Conservation (phyloP, 2,888 invertebrate species). For the Adelognathus sp. region DNA sequence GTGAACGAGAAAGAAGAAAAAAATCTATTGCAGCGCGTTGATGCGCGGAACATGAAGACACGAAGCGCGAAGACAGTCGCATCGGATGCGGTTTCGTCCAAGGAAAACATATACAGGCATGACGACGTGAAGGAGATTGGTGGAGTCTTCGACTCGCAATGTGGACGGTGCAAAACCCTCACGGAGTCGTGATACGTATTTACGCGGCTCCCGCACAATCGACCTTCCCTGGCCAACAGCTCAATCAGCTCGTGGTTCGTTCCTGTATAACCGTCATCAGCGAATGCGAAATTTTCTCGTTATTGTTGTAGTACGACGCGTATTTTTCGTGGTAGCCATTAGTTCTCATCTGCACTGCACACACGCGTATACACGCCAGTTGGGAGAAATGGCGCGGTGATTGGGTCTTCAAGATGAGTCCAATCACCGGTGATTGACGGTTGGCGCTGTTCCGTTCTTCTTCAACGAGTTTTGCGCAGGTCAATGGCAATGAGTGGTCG, state of each 20-base stretch:
- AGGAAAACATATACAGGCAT: neutral
- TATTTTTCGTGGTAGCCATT: neutral
- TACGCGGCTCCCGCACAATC: constrained; percentile 9
- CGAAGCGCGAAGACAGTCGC: neutral
- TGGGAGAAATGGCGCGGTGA: neutral
- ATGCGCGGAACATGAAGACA: neutral
- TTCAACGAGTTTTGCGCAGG: neutral
- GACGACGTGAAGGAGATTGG: neutral
- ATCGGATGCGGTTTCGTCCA: constrained; percentile 3
- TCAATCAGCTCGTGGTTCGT: neutral
- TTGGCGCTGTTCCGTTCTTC: neutral
- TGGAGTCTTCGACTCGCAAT: neutral
- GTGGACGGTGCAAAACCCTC: neutral
- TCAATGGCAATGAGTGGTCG: neutral
- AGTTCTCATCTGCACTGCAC: neutral
- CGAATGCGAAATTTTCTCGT: neutral
- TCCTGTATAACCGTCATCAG: neutral
- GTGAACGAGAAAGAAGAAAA: neutral
- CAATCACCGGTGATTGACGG: constrained; percentile 8
- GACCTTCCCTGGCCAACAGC: constrained; percentile 2
- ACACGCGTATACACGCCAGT: neutral
- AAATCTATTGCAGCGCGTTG: neutral
- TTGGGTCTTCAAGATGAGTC: neutral
- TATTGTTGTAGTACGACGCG: neutral
- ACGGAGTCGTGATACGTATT: neutral